phyloP scores from a whole-genome alignment of 2,888 invertebrate genomes.

The Perithous albicinctus region DNA sequence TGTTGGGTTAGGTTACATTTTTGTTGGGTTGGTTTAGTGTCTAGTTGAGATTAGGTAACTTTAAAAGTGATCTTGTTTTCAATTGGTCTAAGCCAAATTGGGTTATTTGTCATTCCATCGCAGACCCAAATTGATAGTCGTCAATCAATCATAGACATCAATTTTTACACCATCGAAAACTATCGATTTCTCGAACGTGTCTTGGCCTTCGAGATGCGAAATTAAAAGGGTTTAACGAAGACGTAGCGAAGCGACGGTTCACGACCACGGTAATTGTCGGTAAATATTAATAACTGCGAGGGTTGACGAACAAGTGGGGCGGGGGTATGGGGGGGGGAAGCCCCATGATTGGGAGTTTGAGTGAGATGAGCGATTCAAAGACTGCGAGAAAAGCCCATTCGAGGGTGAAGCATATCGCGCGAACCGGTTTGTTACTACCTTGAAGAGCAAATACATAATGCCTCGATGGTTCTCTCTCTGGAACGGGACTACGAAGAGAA shows the following conservation, averaged over 20 bases:
- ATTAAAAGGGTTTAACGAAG: slow-evolving; percentile 81
- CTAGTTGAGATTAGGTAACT: no score
- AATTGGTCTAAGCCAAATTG: no score
- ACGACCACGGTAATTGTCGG: slow-evolving; percentile 82
- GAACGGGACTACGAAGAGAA: slow-evolving; percentile 70
- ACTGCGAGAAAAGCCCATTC: slow-evolving; percentile 76
- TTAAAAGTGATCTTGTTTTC: no score
- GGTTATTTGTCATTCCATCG: neutral
- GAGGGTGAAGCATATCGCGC: slow-evolving; percentile 76
- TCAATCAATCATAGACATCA: no score
- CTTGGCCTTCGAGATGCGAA: slow-evolving; percentile 76
- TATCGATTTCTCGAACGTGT: slow-evolving; percentile 80
- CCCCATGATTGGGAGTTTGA: slow-evolving; percentile 38
- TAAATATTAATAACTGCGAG: slow-evolving; percentile 84
- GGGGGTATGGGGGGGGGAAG: slow-evolving; percentile 56
- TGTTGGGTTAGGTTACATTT: no score
- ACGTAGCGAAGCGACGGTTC: slow-evolving; percentile 53
- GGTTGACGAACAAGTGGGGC: no score
- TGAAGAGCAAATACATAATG: slow-evolving; percentile 85
- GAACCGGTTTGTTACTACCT: slow-evolving; percentile 74
- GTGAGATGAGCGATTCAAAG: slow-evolving; percentile 75
- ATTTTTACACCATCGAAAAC: no score
- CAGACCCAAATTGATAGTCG: no score
- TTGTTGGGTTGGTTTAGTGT: no score
- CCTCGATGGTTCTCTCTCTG: slow-evolving; percentile 84